Conservation (phyloP, 1,140 invertebrate species). For the Brachionus paranguensis region DNA sequence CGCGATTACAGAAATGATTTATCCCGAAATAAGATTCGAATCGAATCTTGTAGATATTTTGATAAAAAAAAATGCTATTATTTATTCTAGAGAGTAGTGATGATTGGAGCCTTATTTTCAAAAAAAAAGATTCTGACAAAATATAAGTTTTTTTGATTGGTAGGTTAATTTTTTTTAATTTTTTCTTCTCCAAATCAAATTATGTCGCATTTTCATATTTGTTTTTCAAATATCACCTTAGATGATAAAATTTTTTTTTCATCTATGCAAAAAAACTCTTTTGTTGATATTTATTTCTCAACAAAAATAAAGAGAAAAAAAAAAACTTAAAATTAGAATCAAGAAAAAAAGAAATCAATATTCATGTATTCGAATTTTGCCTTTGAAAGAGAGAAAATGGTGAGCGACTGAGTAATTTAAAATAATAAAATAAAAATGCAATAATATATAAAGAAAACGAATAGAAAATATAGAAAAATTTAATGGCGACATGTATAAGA, state of each 20-base stretch:
- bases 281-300: slow-evolving; percentile 6
- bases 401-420: background rate
- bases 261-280: background rate
- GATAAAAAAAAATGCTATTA: background rate
- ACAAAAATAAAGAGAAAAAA: background rate
- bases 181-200: slow-evolving; percentile 3
- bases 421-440: background rate
- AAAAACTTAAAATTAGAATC: background rate
- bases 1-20: background rate
- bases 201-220: background rate
- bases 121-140: background rate
- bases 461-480: background rate
- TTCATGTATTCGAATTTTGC: background rate
- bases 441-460: background rate
- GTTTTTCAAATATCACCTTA: background rate
- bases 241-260: background rate
- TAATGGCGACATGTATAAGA: background rate
- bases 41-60: background rate
- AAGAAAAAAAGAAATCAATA: background rate
- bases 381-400: background rate
- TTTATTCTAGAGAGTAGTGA: background rate
- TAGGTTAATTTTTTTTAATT: background rate
- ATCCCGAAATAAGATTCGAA: background rate
- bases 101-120: background rate
- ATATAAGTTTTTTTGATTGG: background rate